Evolutionary conservation across 2,888 invertebrate genomes (phyloP).

Genomic region (Eugnorisma glareosa): DNA sequence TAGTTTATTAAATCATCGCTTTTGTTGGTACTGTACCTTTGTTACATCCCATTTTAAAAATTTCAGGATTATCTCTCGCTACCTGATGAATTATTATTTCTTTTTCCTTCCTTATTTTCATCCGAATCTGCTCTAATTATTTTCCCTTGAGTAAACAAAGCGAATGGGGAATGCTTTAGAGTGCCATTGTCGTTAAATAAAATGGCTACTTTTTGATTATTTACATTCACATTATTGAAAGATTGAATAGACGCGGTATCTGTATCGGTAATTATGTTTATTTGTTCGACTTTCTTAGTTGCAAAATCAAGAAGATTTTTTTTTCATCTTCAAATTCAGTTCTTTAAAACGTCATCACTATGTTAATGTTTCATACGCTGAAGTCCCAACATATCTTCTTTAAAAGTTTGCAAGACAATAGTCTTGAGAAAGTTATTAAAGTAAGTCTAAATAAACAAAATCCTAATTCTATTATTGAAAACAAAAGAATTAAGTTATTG

Average conservation of each 20-base stretch:
- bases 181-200: constrained; percentile 66
- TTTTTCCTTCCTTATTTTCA: constrained; percentile 75
- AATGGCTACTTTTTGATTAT: constrained; percentile 61
- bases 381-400: background rate
- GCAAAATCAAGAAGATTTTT: background rate
- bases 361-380: background rate
- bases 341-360: background rate
- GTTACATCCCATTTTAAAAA: constrained; percentile 78
- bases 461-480: background rate
- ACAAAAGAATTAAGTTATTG: background rate
- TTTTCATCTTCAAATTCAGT: background rate
- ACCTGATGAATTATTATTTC: constrained; percentile 86
- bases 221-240: constrained; percentile 43
- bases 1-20: background rate
- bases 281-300: background rate
- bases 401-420: background rate
- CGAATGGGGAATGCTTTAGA: constrained; percentile 71
- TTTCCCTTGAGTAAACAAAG: constrained; percentile 87
- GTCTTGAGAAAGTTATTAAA: background rate
- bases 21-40: background rate
- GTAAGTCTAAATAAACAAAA: background rate
- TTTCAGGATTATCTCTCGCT: constrained; percentile 83
- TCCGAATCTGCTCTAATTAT: constrained; percentile 86
- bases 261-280: constrained; percentile 1
- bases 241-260: background rate